A percentile compares a stretch with the other conserved stretches of the same genome.
These are phyloP conservation scores for Hypomesus transpacificus DNA, from an alignment of 2,113 vertebrate species.

Conservation along the genomic window DNA sequence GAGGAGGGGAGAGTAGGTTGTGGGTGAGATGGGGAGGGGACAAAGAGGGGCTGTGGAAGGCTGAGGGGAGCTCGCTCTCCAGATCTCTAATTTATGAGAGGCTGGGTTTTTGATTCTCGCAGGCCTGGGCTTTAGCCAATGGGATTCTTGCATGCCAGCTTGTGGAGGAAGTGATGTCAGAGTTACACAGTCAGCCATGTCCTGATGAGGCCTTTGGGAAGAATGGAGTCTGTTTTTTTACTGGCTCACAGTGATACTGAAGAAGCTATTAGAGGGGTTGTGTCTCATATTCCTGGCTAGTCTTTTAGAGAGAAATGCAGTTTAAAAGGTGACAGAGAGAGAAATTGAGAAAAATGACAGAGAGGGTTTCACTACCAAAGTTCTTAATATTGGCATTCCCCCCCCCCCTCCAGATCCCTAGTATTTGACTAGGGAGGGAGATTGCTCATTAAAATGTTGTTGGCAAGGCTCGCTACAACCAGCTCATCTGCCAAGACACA, in stretches of 20 bases:
- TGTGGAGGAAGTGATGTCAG: no score
- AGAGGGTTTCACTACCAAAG: not conserved
- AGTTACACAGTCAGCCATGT: not conserved
- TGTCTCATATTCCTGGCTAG: not conserved
- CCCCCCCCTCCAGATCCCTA: no score
- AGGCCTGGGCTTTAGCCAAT: no score
- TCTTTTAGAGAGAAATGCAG: not conserved
- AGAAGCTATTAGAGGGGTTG: not conserved
- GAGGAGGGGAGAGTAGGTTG: no score
- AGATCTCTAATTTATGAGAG: no score
- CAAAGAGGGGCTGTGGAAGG: no score
- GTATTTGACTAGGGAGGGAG: not conserved
- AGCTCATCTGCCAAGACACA: constrained; percentile 16
- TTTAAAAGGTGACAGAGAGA: not conserved
- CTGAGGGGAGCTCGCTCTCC: not conserved
- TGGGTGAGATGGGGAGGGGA: not conserved
- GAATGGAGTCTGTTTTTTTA: not conserved
- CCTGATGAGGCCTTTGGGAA: not conserved
- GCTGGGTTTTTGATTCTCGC: no score
- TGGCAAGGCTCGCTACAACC: not conserved
- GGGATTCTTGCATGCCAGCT: no score
- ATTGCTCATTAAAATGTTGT: constrained; percentile 23
- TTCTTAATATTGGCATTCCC: no score
- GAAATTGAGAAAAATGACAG: not conserved
- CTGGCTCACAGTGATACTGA: not conserved